A percentile compares a stretch with the other conserved stretches of the same genome.
phyloP scores from a whole-genome alignment of 2,888 invertebrate genomes.

The Congeria kusceri region DNA sequence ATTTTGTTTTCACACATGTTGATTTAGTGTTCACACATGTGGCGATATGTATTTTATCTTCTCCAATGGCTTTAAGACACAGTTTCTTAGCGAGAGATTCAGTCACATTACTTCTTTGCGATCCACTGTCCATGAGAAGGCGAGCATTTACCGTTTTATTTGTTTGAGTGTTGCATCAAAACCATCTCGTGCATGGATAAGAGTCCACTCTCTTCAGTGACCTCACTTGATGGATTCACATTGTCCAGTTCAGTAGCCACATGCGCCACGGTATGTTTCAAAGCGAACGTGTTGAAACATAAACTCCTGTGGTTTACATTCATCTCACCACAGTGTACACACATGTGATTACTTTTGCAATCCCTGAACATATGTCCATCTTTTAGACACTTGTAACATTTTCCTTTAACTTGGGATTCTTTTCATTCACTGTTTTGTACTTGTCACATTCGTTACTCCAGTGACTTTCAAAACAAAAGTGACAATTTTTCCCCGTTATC shows the following conservation, averaged over 20 bases:
- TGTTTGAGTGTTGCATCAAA: constrained; percentile 25
- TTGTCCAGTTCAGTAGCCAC: neutral
- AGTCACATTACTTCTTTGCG: constrained; percentile 25
- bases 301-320: constrained; percentile 9
- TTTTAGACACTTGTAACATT: constrained; percentile 1
- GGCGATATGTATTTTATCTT: constrained; percentile 16
- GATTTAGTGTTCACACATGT: constrained; percentile 33
- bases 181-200: constrained; percentile 27
- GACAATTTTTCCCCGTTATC: constrained; percentile 6
- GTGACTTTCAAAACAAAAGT: constrained; percentile 4
- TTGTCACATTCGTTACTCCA: constrained; percentile 17
- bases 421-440: constrained; percentile 23
- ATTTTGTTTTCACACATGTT: constrained; percentile 16
- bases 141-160: neutral
- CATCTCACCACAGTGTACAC: constrained; percentile 1
- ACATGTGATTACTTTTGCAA: neutral
- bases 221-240: neutral
- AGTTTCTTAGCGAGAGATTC: constrained; percentile 11
- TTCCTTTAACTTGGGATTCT: neutral
- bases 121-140: constrained; percentile 22
- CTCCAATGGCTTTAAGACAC: constrained; percentile 2
- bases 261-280: neutral
- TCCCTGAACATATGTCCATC: neutral
- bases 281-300: neutral
- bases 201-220: constrained; percentile 8